Conservation (phyloP, 2,797 vertebrate genomes). For the Lepidocolaptes lacrymiger region DNA sequence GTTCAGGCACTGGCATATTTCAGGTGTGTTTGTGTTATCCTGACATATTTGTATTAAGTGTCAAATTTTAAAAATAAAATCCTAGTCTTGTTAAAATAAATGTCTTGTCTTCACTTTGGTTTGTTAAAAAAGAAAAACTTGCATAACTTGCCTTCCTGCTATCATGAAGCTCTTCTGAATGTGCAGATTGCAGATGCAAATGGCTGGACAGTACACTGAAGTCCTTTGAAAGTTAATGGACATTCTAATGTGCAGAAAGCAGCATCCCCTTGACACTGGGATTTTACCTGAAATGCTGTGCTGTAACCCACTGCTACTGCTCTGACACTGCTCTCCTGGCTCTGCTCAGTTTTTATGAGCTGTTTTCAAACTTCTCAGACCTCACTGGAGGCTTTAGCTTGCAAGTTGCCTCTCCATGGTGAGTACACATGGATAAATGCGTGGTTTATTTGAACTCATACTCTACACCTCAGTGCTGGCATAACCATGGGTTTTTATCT, state of each 20-base stretch:
- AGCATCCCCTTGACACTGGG: fast-evolving
- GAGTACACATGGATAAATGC: fast-evolving
- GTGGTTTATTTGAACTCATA: fast-evolving
- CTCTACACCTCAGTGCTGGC: not conserved
- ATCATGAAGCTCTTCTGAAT: not conserved
- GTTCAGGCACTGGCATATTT: constrained; percentile 80
- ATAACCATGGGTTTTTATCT: fast-evolving
- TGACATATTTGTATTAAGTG: constrained; percentile 79
- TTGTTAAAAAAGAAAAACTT: constrained; percentile 32
- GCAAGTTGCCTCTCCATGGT: fast-evolving
- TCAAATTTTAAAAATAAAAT: constrained; percentile 76
- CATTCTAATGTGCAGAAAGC: not conserved
- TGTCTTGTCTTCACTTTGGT: constrained; percentile 33
- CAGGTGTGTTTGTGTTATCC: constrained; percentile 81
- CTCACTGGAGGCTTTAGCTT: not conserved
- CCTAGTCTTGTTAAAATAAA: constrained; percentile 77
- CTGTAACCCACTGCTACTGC: fast-evolving
- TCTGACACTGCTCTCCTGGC: not conserved
- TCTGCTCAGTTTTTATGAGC: not conserved
- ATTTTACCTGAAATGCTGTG: not conserved
- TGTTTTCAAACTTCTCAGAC: not conserved
- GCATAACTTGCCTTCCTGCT: constrained; percentile 8
- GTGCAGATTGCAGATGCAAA: not conserved
- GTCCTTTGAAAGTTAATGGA: not conserved
- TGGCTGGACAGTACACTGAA: not conserved